A percentile compares a stretch with the other conserved stretches of the same genome.
phyloP scores from a whole-genome alignment of 2,113 vertebrate species.

The Pseudorasbora parva region DNA sequence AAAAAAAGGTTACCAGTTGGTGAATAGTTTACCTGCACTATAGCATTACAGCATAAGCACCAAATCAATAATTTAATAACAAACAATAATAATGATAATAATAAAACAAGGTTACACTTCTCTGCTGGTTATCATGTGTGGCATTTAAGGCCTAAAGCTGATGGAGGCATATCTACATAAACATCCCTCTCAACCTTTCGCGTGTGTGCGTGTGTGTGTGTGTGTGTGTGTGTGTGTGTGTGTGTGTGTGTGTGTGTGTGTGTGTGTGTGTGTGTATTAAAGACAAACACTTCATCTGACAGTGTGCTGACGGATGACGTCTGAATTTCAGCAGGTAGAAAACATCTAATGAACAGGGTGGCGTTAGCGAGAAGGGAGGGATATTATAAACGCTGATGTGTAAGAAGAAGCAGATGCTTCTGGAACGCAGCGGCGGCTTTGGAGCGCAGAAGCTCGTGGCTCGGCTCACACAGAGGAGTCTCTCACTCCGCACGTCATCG shows the following conservation, averaged over 20 bases:
- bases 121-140: background rate
- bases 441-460: background rate
- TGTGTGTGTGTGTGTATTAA: background rate
- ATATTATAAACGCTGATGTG: background rate
- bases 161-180: background rate
- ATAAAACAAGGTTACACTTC: background rate
- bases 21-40: no score
- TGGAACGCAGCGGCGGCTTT: background rate
- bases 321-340: background rate
- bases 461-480: conserved; percentile 2
- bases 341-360: background rate
- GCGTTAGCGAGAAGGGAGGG: background rate
- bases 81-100: no score
- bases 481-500: conserved; percentile 38
- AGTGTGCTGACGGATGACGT: background rate
- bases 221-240: no score
- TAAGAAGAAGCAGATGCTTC: conserved; percentile 23
- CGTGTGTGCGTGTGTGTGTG: no score
- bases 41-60: no score
- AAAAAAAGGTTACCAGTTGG: no score
- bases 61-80: no score
- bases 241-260: no score
- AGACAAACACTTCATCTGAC: background rate
- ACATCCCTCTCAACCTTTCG: background rate
- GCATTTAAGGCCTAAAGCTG: background rate